Conservation (phyloP, 2,888 invertebrate species). For the Cryptocephalus primarius region DNA sequence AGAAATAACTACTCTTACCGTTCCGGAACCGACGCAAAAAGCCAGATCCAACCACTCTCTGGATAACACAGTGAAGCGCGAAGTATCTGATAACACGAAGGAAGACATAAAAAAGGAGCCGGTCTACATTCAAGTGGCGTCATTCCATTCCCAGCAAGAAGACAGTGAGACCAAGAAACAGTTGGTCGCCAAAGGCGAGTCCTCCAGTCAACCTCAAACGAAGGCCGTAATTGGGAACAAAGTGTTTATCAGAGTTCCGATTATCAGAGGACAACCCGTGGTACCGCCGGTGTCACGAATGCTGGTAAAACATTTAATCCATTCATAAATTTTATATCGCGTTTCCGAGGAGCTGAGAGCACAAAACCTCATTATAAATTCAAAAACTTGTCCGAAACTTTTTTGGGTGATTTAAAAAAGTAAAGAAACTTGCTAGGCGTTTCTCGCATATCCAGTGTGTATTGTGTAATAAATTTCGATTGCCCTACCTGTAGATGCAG, state of each 20-base stretch:
- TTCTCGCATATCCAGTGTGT: too few relatives aligned
- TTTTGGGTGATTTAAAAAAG: too few relatives aligned
- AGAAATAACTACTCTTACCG: slow-evolving; percentile 37
- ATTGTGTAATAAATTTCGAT: too few relatives aligned
- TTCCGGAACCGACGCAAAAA: slow-evolving; percentile 14
- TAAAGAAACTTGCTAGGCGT: too few relatives aligned
- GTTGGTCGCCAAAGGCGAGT: slow-evolving; percentile 21
- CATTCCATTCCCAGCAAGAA: background rate
- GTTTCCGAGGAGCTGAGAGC: too few relatives aligned
- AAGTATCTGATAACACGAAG: slow-evolving; percentile 32
- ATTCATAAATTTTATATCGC: too few relatives aligned
- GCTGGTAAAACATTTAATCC: too few relatives aligned
- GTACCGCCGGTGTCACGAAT: background rate
- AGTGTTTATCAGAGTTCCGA: slow-evolving; percentile 27
- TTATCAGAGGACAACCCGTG: slow-evolving; percentile 24
- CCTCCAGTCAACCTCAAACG: slow-evolving; percentile 12
- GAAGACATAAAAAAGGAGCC: slow-evolving; percentile 23
- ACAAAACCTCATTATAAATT: too few relatives aligned
- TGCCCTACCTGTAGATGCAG: too few relatives aligned
- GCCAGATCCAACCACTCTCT: slow-evolving; percentile 11
- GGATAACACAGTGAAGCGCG: slow-evolving; percentile 32
- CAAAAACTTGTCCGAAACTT: too few relatives aligned
- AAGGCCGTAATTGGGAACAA: slow-evolving; percentile 19
- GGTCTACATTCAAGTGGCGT: slow-evolving; percentile 5
- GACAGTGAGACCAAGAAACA: background rate